These are phyloP conservation scores for Chloroclystis v-ata DNA, from an alignment of 2,888 invertebrate genomes.

Conservation along the genomic window DNA sequence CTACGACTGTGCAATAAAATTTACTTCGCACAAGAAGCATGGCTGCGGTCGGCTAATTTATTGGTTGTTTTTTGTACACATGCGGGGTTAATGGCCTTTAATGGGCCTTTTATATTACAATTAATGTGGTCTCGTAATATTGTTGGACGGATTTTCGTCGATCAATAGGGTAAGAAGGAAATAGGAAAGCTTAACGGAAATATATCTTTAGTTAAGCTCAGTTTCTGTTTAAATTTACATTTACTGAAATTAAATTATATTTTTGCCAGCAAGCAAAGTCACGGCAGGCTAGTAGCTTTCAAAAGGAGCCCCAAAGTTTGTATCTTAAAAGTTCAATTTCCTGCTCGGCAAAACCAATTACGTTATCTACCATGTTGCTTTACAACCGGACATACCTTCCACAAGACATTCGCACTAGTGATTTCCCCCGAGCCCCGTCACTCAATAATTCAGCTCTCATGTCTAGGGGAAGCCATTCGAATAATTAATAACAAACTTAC, in stretches of 20 bases:
- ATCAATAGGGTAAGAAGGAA: slow-evolving; percentile 27
- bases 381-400: no score
- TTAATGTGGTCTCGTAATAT: slow-evolving; percentile 53
- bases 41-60: slow-evolving; percentile 63
- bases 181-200: slow-evolving; percentile 27
- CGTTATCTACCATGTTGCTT: no score
- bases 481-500: slow-evolving; percentile 61
- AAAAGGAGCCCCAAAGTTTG: no score
- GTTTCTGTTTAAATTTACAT: neutral
- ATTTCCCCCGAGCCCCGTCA: slow-evolving; percentile 65
- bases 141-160: slow-evolving; percentile 28
- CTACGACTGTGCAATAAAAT: slow-evolving; percentile 44
- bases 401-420: slow-evolving; percentile 51
- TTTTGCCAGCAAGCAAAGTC: no score
- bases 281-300: no score
- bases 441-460: slow-evolving; percentile 70
- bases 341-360: no score
- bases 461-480: slow-evolving; percentile 53
- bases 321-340: no score
- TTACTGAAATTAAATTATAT: no score
- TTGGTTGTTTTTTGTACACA: slow-evolving; percentile 68
- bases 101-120: slow-evolving; percentile 64
- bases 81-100: slow-evolving; percentile 64
- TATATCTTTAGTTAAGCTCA: neutral
- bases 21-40: slow-evolving; percentile 57